Percentiles rank a stretch among this genome's conserved stretches.
phyloP scores from a whole-genome alignment of 2,888 invertebrate genomes.

The Odontothrips loti region DNA sequence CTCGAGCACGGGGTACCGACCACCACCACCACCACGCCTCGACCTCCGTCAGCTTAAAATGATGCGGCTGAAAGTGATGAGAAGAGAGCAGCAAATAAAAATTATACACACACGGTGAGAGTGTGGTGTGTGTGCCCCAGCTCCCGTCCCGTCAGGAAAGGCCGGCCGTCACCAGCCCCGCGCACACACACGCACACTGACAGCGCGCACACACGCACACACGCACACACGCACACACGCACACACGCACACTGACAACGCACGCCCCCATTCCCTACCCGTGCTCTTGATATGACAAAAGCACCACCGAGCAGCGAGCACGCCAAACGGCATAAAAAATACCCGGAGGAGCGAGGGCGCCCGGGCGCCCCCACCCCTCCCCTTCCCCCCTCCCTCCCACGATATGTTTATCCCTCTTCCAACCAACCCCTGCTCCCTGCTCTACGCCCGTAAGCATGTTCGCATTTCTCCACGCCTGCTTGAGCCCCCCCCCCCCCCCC shows the following conservation, averaged over 20 bases:
- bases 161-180: not conserved
- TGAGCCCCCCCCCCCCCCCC: not conserved
- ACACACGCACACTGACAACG: too few relatives aligned
- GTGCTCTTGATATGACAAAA: constrained; percentile 15
- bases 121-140: too few relatives aligned
- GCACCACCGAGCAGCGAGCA: not conserved
- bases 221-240: too few relatives aligned
- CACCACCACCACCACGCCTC: too few relatives aligned
- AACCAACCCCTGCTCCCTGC: too few relatives aligned
- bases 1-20: too few relatives aligned
- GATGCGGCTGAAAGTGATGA: not conserved
- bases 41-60: too few relatives aligned
- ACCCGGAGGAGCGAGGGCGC: not conserved
- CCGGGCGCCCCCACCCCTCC: not conserved
- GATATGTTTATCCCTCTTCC: not conserved
- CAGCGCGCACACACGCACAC: not conserved
- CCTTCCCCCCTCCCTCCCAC: not conserved
- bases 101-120: too few relatives aligned
- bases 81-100: not conserved
- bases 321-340: constrained; percentile 1
- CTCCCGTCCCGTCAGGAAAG: too few relatives aligned
- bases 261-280: not conserved
- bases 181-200: not conserved
- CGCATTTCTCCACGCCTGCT: constrained; percentile 19
- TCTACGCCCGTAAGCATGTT: constrained; percentile 9